Percentiles rank a stretch among this genome's conserved stretches.
These are phyloP conservation scores for Apogon talboti DNA, from an alignment of 2,797 vertebrate species.

Conservation along the genomic window DNA sequence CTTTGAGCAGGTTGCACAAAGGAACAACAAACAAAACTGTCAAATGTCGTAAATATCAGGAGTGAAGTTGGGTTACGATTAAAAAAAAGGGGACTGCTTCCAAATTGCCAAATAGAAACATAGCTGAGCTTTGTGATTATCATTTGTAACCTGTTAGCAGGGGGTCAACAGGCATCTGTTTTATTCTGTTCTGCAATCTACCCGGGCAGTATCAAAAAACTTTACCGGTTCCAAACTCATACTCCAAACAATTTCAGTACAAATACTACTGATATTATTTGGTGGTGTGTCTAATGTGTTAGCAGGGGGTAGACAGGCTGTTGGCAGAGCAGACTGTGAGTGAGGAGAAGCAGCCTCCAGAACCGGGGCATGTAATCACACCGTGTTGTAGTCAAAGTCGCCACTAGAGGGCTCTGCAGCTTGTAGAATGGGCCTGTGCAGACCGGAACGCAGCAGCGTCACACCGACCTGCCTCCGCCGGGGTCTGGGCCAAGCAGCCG, in stretches of 20 bases:
- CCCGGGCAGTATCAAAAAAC: slow-evolving; percentile 29
- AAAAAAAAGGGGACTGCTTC: slow-evolving; percentile 20
- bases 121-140: slow-evolving; percentile 38
- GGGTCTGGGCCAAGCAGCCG: slow-evolving; percentile 61
- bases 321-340: slow-evolving; percentile 39
- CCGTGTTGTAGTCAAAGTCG: background rate
- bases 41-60: slow-evolving; percentile 62
- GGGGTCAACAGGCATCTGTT: slow-evolving; percentile 39
- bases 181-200: slow-evolving; percentile 28
- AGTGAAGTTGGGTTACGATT: slow-evolving; percentile 39
- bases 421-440: slow-evolving; percentile 66
- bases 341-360: slow-evolving; percentile 39
- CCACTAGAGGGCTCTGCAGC: slow-evolving; percentile 85
- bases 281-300: slow-evolving; percentile 52
- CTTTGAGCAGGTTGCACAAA: slow-evolving; percentile 74
- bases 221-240: slow-evolving; percentile 45
- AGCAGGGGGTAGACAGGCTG: slow-evolving; percentile 55
- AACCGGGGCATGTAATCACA: slow-evolving; percentile 14
- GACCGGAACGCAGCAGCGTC: slow-evolving; percentile 23
- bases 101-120: slow-evolving; percentile 45
- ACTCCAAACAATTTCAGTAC: slow-evolving; percentile 42
- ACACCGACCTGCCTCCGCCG: slow-evolving; percentile 45
- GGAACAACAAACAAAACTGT: slow-evolving; percentile 65
- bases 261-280: slow-evolving; percentile 32
- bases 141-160: slow-evolving; percentile 46